A percentile compares a stretch with the other conserved stretches of the same genome.
phyloP scores from a whole-genome alignment of 1,140 invertebrate species.

The Bathynomus jamesi region DNA sequence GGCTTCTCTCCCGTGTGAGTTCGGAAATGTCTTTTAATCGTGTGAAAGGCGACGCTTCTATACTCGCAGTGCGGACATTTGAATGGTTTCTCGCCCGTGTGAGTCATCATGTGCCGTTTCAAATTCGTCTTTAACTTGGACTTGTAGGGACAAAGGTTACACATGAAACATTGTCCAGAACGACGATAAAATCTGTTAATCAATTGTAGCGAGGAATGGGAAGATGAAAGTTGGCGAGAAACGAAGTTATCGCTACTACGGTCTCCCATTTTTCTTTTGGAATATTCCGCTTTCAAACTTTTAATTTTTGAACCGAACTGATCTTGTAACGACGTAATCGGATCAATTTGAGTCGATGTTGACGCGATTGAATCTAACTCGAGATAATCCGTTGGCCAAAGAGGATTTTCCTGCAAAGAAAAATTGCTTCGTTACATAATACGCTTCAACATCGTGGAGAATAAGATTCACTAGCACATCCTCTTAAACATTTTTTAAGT shows the following conservation, averaged over 20 bases:
- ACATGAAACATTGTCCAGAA: constrained; percentile 23
- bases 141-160: constrained; percentile 47
- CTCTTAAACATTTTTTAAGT: too few relatives aligned
- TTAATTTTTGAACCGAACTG: background rate
- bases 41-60: background rate
- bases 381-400: background rate
- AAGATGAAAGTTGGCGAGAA: background rate
- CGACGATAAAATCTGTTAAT: background rate
- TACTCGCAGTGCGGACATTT: constrained; percentile 18
- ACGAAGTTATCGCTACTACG: background rate
- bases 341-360: background rate
- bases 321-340: background rate
- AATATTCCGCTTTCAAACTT: too few relatives aligned
- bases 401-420: background rate
- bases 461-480: too few relatives aligned
- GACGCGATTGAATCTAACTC: background rate
- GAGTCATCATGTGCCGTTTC: constrained; percentile 45
- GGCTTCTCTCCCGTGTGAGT: constrained; percentile 29
- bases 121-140: constrained; percentile 46
- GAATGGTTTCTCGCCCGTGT: constrained; percentile 42
- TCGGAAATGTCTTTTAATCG: constrained; percentile 7
- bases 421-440: background rate
- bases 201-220: background rate
- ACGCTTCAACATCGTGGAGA: too few relatives aligned
- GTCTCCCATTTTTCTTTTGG: background rate